Conservation (phyloP, 2,113 vertebrate species). For the Cyanoliseus patagonus region DNA sequence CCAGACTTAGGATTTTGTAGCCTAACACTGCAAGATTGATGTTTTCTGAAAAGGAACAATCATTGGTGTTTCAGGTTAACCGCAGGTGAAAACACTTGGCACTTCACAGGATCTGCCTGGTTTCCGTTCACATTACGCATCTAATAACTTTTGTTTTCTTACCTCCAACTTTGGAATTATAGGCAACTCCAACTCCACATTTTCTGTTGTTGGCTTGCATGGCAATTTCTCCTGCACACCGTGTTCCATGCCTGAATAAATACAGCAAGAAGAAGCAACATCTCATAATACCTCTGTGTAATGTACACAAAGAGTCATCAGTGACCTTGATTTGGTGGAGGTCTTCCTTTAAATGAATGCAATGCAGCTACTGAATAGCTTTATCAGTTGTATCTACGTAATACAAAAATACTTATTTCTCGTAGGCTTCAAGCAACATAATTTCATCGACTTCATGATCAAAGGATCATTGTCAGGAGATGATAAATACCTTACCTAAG, state of each 20-base stretch:
- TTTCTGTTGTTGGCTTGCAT: constrained; percentile 98
- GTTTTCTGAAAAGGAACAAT: not conserved
- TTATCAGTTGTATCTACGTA: not conserved
- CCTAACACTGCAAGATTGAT: not conserved
- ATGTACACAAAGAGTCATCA: not conserved
- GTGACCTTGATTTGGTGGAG: not conserved
- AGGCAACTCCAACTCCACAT: constrained; percentile 97
- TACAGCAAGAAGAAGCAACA: not conserved
- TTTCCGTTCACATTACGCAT: not conserved
- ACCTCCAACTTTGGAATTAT: constrained; percentile 97
- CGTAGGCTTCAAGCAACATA: not conserved
- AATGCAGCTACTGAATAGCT: not conserved
- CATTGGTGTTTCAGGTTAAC: not conserved
- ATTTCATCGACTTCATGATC: not conserved
- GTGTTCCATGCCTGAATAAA: constrained; percentile 88
- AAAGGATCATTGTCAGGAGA: not conserved
- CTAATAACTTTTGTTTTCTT: constrained; percentile 31
- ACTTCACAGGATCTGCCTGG: not conserved
- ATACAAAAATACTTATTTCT: not conserved
- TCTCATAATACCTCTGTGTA: not conserved
- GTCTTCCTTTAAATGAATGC: not conserved
- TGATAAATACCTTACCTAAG: not conserved
- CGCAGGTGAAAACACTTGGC: not conserved
- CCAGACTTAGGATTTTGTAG: not conserved
- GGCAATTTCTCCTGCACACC: constrained; percentile 97